Conservation (phyloP, 1,140 invertebrate genomes). For the Pentalonia nigronervosa region DNA sequence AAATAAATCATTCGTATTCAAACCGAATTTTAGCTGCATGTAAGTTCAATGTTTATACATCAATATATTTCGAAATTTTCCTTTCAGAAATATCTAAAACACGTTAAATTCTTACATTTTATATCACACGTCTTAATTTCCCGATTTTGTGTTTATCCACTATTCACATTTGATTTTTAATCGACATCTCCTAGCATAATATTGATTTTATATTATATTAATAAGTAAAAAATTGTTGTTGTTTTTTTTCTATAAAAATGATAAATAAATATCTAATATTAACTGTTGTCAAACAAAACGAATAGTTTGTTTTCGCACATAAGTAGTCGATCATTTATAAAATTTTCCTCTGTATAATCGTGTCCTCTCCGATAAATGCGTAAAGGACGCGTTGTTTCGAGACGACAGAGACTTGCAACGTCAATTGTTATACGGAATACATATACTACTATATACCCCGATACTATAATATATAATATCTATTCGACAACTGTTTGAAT, state of each 20-base stretch:
- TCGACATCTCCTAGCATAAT: too few species aligned
- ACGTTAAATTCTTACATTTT: not conserved
- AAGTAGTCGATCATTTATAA: not conserved
- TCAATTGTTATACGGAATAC: not conserved
- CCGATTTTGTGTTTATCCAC: not conserved
- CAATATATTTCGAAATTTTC: not conserved
- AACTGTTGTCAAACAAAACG: too few species aligned
- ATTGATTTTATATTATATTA: not conserved
- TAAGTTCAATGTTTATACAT: not conserved
- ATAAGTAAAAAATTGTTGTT: not conserved
- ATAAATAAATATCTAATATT: not conserved
- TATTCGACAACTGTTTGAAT: not conserved
- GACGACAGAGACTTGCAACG: not conserved
- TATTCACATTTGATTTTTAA: not conserved
- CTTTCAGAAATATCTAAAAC: not conserved
- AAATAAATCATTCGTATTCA: not conserved
- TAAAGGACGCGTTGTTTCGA: not conserved
- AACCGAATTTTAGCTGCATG: not conserved
- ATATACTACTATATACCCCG: not conserved
- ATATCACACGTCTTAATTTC: not conserved
- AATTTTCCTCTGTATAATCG: not conserved
- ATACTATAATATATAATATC: not conserved
- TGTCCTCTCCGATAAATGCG: not conserved
- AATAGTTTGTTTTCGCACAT: not conserved
- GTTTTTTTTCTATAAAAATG: not conserved